Evolutionary conservation across 2,113 vertebrate genomes (phyloP).

Genomic region (Elachura formosa): DNA sequence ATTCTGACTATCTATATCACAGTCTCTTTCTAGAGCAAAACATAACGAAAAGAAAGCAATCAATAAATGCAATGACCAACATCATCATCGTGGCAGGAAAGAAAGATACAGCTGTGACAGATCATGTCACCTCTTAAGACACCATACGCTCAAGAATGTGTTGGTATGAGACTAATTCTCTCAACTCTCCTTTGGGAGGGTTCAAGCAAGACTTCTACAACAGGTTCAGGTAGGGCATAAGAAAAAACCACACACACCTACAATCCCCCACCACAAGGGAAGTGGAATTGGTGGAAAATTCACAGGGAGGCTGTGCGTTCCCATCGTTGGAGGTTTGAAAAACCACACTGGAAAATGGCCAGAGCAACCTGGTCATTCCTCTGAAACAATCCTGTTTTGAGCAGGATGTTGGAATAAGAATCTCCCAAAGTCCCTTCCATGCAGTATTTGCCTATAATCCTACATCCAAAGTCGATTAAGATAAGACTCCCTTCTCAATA

Average conservation of each 20-base stretch:
- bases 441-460: background rate
- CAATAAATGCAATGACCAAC: background rate
- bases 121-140: background rate
- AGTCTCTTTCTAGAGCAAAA: background rate
- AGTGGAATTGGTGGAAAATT: background rate
- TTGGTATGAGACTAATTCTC: background rate
- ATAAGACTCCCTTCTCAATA: background rate
- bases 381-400: background rate
- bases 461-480: background rate
- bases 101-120: background rate
- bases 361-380: background rate
- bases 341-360: fast-evolving
- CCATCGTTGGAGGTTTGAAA: background rate
- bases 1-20: background rate
- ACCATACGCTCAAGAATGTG: background rate
- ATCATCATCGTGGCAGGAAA: background rate
- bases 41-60: background rate
- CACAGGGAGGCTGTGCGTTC: background rate
- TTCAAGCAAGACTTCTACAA: background rate
- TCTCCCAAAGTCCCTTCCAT: background rate
- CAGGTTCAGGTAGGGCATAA: background rate
- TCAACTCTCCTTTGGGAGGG: background rate
- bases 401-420: background rate
- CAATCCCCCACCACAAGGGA: fast-evolving
- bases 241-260: background rate